Percentiles rank a stretch among this genome's conserved stretches.
These are phyloP conservation scores for Drosophila setosimentum DNA, from an alignment of 2,888 invertebrate species.

Conservation along the genomic window DNA sequence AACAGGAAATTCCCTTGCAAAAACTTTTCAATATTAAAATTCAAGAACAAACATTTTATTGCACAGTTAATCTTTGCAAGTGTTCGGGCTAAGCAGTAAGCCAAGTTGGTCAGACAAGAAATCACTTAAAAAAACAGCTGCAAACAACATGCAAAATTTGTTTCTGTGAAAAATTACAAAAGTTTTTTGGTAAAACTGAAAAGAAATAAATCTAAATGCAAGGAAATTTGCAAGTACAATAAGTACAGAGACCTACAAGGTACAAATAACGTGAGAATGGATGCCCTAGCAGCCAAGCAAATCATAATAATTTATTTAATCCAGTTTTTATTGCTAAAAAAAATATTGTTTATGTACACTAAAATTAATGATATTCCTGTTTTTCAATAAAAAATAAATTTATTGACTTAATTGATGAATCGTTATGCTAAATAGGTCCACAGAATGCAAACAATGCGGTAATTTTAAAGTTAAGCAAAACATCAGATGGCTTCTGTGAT, in stretches of 20 bases:
- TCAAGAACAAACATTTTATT: slow-evolving; percentile 21
- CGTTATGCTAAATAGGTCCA: neutral
- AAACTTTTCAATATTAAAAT: slow-evolving; percentile 27
- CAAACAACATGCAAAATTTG: slow-evolving; percentile 14
- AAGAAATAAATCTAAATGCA: slow-evolving; percentile 13
- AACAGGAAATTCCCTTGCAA: slow-evolving; percentile 1
- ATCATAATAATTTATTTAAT: neutral
- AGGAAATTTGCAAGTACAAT: neutral
- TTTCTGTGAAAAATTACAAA: slow-evolving; percentile 14
- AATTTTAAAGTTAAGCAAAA: slow-evolving; percentile 3
- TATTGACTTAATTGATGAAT: neutral
- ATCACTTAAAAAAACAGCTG: slow-evolving; percentile 10
- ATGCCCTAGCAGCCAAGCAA: neutral
- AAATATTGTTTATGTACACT: neutral
- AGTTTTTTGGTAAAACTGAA: slow-evolving; percentile 14
- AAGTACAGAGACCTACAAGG: neutral
- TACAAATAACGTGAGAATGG: neutral
- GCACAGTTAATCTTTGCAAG: neutral
- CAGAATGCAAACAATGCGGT: neutral
- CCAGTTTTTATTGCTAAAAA: too few relatives aligned
- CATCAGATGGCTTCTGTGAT: slow-evolving; percentile 8
- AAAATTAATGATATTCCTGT: neutral
- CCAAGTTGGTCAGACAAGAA: slow-evolving; percentile 29
- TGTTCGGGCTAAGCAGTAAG: slow-evolving; percentile 2
- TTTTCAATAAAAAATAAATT: too few relatives aligned